Conservation (phyloP, 2,888 invertebrate genomes). For the Incurvaria masculella region DNA sequence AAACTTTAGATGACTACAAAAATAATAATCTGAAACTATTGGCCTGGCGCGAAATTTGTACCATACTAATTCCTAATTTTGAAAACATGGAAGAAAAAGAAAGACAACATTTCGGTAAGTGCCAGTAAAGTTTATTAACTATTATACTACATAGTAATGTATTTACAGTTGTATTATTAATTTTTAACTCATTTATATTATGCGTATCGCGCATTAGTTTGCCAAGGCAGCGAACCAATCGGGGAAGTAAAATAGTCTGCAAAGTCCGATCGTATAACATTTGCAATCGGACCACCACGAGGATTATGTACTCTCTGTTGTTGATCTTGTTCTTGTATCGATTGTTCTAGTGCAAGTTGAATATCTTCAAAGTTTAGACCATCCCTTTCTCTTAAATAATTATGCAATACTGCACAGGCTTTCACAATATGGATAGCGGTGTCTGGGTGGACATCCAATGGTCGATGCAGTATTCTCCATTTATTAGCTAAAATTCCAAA, state of each 20-base stretch:
- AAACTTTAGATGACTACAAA: constrained; percentile 14
- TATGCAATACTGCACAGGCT: no score
- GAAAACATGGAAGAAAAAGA: no score
- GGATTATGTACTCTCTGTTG: constrained; percentile 12
- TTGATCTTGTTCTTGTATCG: constrained; percentile 16
- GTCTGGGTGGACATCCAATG: no score
- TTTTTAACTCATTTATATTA: neutral
- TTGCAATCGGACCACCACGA: neutral
- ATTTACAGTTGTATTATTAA: neutral
- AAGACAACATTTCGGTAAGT: no score
- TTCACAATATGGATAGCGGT: no score
- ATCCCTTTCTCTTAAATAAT: no score
- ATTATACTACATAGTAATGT: neutral
- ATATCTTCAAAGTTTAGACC: constrained; percentile 16
- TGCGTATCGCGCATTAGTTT: neutral
- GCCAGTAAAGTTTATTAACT: no score
- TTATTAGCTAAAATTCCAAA: no score
- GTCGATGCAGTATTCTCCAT: no score
- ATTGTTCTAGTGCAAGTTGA: constrained; percentile 15
- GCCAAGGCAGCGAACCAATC: neutral
- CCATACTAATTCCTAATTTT: no score
- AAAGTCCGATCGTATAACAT: neutral
- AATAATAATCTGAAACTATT: constrained; percentile 11
- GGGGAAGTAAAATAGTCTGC: neutral
- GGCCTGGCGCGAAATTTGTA: constrained; percentile 16